A percentile compares a stretch with the other conserved stretches of the same genome.
Conservation (phyloP, 2,888 invertebrate species). For the Tromatobia lineatoria region DNA sequence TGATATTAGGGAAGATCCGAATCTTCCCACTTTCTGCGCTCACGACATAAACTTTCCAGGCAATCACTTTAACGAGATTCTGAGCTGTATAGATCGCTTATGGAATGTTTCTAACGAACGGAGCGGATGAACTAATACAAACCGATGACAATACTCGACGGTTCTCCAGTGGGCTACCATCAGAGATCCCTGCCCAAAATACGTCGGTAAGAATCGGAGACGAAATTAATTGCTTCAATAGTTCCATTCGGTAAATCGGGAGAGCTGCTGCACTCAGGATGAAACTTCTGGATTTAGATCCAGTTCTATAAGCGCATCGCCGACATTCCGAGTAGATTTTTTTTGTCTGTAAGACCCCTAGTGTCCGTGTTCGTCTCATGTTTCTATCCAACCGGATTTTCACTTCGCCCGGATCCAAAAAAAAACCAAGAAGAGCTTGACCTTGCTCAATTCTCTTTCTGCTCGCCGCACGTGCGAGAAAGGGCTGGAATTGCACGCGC, state of each 20-base stretch:
- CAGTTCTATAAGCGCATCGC: neutral
- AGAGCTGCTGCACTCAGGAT: neutral
- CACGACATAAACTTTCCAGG: neutral
- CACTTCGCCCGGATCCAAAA: constrained; percentile 50
- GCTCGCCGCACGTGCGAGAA: constrained; percentile 46
- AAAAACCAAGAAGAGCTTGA: constrained; percentile 56
- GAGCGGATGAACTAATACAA: constrained; percentile 74
- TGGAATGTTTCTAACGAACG: constrained; percentile 66
- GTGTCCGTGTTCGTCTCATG: constrained; percentile 31
- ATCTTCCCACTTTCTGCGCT: constrained; percentile 19
- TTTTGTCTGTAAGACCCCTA: no score
- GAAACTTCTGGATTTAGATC: constrained; percentile 4
- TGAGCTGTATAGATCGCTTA: constrained; percentile 6
- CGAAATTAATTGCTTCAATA: constrained; percentile 70
- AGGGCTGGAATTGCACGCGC: constrained; percentile 54
- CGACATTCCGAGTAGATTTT: constrained; percentile 38
- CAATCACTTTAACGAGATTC: constrained; percentile 28
- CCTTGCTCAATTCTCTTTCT: constrained; percentile 32
- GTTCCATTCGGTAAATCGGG: constrained; percentile 66
- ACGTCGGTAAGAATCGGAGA: constrained; percentile 57
- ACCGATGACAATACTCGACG: constrained; percentile 70
- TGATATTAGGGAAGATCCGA: neutral
- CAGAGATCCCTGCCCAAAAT: constrained; percentile 58
- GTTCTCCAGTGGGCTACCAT: constrained; percentile 2
- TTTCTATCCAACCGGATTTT: constrained; percentile 63